phyloP scores from a whole-genome alignment of 2,113 vertebrate genomes.

The Dicrurus megarhynchus region DNA sequence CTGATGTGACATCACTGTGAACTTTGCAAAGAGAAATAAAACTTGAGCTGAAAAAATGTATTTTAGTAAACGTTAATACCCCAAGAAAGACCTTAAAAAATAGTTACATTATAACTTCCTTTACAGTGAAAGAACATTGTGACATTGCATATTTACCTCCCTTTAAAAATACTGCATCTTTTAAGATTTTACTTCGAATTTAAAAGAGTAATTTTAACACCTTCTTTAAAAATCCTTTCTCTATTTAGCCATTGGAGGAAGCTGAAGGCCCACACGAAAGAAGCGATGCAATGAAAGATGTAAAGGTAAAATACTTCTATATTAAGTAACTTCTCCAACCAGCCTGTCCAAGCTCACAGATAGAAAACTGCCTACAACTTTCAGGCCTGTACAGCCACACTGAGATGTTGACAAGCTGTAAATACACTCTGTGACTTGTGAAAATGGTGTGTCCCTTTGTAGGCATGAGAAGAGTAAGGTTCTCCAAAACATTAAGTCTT shows the following conservation, averaged over 20 bases:
- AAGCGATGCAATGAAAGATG: constrained; percentile 56
- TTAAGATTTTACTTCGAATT: background rate
- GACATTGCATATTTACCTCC: background rate
- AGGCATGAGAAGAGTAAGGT: background rate
- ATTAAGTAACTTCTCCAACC: background rate
- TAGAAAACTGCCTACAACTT: background rate
- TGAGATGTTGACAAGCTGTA: background rate
- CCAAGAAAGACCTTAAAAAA: background rate
- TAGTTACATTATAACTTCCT: background rate
- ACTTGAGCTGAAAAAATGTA: background rate
- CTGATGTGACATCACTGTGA: background rate
- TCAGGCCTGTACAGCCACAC: background rate
- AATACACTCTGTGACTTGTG: rapidly evolving
- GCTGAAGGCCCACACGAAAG: constrained; percentile 47
- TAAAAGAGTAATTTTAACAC: background rate
- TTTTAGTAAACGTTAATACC: background rate
- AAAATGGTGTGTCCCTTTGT: rapidly evolving
- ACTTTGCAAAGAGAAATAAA: background rate
- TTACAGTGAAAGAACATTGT: background rate
- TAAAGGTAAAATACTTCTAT: constrained; percentile 60
- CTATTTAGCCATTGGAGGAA: constrained; percentile 59
- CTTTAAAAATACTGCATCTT: background rate
- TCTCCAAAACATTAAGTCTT: background rate
- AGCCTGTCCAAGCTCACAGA: background rate
- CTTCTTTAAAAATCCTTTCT: background rate